Evolutionary conservation across 2,888 invertebrate genomes (phyloP).

Genomic region (Polyploca ridens): DNA sequence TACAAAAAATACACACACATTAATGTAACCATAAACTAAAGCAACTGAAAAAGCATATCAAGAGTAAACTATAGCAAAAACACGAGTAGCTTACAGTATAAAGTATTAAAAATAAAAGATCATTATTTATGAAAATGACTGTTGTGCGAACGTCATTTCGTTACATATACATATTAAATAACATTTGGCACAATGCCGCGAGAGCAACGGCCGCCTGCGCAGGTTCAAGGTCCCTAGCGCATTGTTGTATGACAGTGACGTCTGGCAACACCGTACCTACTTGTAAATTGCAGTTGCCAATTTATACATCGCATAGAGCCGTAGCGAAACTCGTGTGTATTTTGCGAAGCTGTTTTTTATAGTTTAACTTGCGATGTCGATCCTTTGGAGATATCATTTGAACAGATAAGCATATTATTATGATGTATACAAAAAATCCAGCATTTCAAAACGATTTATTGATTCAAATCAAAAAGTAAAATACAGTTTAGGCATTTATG

Average conservation of each 20-base stretch:
- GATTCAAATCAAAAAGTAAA: too few relatives aligned
- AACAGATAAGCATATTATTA: too few relatives aligned
- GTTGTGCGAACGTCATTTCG: constrained; percentile 1
- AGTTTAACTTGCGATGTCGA: too few relatives aligned
- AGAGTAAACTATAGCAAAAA: background rate
- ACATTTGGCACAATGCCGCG: constrained; percentile 56
- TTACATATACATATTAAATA: constrained; percentile 40
- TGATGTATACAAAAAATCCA: too few relatives aligned
- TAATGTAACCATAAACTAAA: background rate
- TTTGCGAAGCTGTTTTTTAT: background rate
- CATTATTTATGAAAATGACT: constrained; percentile 5
- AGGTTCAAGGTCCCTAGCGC: constrained; percentile 8
- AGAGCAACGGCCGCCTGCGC: constrained; percentile 49
- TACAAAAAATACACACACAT: too few relatives aligned
- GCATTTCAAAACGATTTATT: too few relatives aligned
- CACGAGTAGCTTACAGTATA: background rate
- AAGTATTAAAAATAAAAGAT: constrained; percentile 10
- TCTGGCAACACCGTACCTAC: background rate
- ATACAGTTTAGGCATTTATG: too few relatives aligned
- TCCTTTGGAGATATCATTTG: too few relatives aligned
- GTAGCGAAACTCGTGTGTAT: background rate
- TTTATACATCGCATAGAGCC: background rate
- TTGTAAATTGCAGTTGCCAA: constrained; percentile 7
- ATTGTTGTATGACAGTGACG: constrained; percentile 4
- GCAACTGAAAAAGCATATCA: background rate